Base-by-base conservation (phyloP, 92 coral and sea anemone genomes). In the Porites lobata region DNA sequence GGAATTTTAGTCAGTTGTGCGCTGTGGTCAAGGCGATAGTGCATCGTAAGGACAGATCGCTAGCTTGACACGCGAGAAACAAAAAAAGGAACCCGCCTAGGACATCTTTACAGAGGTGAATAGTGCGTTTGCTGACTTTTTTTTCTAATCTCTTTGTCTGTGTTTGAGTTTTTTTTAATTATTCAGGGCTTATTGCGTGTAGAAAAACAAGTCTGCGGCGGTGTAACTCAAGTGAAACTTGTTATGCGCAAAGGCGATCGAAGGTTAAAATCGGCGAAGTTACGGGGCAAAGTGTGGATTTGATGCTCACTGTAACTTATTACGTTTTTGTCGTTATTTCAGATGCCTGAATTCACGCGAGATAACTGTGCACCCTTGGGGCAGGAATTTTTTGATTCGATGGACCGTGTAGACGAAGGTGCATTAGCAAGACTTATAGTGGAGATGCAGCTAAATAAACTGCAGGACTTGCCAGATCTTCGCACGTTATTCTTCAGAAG, bases 401-500 rank as follows among this genome's bases (percentile, higher is more conserved):
- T 98, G 86, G 99, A 98, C 76, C 93, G 84, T 50, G 99, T 98
- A 0, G 99, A 98, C 85, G 99, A 98, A 38, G 91, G 95, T 3
- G 96, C 95, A 4, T 85, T 98, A 69, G 90, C 99, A 61, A 85
- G 93, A 20, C 91, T 98, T 54, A 95, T 95, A 13, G 93, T 91
- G 17, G 99, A 98, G 53, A 78, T 95, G 80, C 91, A 95, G 20
- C 66, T 98, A 52, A 94, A 95, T 75, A 91, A 98, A 32, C 85
- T 95, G 54, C 98, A 95, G 81, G 99, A 98, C 68, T 76, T 98
- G 74, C 99, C 99, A 62, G 99, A 98, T 85, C 89, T 98, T 38
- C 90, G 95, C 65, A 72, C 94, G 14, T 78, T 98, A 50, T 98
- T 95, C 80, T 90, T 88, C 21, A 83, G 90, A n/a, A 84, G 98